These are phyloP conservation scores for Isurus oxyrinchus DNA, from an alignment of 2,113 vertebrate species.

Conservation along the genomic window DNA sequence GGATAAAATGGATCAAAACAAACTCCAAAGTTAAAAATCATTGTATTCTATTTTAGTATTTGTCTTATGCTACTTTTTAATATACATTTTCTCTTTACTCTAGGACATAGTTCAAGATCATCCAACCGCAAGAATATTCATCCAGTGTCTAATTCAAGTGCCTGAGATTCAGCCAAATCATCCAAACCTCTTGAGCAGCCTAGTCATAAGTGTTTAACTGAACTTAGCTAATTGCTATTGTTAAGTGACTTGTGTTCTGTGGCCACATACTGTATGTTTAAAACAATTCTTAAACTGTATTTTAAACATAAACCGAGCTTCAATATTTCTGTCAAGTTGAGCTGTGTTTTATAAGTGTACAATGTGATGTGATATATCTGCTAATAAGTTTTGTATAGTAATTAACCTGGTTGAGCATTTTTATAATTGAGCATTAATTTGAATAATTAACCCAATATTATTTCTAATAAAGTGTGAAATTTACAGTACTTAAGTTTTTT, in stretches of 20 bases:
- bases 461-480: conserved; percentile 33
- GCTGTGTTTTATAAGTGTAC: background rate
- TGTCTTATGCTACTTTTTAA: background rate
- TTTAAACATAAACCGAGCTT: background rate
- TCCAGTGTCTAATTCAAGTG: background rate
- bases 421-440: background rate
- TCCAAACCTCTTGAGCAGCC: background rate
- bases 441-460: background rate
- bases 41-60: background rate
- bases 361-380: conserved; percentile 12
- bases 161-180: background rate
- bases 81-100: background rate
- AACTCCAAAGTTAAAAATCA: background rate
- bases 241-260: conserved; percentile 10
- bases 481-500: background rate
- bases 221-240: background rate
- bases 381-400: background rate
- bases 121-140: conserved; percentile 12
- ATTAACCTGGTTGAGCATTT: background rate
- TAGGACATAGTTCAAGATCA: conserved; percentile 27
- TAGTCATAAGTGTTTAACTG: background rate
- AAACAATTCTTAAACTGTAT: conserved; percentile 28
- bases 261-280: background rate
- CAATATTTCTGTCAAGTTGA: background rate
- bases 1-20: background rate